These are phyloP conservation scores for Gallinago paraguaiae DNA, from an alignment of 2,113 vertebrate genomes.

Conservation along the genomic window DNA sequence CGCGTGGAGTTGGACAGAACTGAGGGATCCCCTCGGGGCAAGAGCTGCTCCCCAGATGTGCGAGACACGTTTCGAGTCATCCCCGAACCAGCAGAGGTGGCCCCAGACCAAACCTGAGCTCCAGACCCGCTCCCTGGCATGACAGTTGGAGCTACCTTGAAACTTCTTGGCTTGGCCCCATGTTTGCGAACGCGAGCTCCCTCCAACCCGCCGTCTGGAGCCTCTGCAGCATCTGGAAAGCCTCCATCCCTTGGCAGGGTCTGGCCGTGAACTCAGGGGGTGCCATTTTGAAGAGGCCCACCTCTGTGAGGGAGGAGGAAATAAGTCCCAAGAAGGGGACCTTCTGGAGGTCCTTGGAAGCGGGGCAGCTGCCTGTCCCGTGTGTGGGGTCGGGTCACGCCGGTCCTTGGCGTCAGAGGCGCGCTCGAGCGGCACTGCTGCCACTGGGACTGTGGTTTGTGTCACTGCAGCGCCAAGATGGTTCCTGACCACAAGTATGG, in stretches of 20 bases:
- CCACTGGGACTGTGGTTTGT: slow-evolving; percentile 51
- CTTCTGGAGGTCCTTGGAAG: not conserved
- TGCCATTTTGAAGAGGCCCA: slow-evolving; percentile 6
- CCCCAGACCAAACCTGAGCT: not conserved
- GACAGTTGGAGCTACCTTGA: not conserved
- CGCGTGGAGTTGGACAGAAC: rapidly evolving
- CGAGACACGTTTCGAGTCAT: rapidly evolving
- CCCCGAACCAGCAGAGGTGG: not conserved
- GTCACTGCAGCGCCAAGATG: not conserved
- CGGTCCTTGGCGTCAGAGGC: slow-evolving; percentile 14
- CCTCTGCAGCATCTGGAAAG: slow-evolving; percentile 13
- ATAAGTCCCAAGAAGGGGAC: not conserved
- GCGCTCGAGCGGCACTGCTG: not conserved
- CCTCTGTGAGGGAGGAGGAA: not conserved
- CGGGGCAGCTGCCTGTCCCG: not conserved
- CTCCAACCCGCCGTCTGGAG: not conserved
- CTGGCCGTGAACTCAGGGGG: not conserved
- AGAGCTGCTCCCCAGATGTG: not conserved
- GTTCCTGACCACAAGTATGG: slow-evolving; percentile 59
- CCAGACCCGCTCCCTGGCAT: not conserved
- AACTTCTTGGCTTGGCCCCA: not conserved
- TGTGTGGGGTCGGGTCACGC: slow-evolving; percentile 24
- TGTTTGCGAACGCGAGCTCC: rapidly evolving
- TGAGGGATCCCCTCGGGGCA: not conserved
- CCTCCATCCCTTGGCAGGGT: not conserved